phyloP scores from a whole-genome alignment of 2,113 vertebrate genomes.

The Pseudorectes ferrugineus region DNA sequence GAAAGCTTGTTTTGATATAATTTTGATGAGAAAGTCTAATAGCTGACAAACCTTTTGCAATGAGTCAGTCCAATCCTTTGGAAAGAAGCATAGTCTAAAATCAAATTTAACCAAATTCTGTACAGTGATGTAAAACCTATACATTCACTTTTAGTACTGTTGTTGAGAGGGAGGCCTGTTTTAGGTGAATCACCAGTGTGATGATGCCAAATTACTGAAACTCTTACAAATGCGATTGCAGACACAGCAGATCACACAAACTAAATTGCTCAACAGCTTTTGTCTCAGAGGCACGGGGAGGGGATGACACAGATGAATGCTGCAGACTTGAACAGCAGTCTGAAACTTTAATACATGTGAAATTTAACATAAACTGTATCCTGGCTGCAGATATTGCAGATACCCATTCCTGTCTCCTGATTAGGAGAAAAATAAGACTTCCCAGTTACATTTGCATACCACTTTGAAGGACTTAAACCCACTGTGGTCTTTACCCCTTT shows the following conservation, averaged over 20 bases:
- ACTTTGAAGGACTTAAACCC: background rate
- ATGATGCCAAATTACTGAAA: background rate
- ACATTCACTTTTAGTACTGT: background rate
- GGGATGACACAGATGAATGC: background rate
- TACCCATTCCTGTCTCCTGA: accelerated
- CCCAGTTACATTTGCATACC: background rate
- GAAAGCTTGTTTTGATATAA: background rate
- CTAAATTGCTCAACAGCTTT: background rate
- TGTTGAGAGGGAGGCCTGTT: background rate
- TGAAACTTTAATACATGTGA: background rate
- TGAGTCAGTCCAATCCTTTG: background rate
- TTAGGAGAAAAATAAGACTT: background rate
- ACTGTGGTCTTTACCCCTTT: background rate
- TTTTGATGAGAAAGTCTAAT: background rate
- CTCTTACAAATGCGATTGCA: background rate
- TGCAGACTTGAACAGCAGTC: background rate
- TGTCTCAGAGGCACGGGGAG: background rate
- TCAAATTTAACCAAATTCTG: background rate
- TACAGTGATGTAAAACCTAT: background rate
- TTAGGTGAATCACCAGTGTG: background rate
- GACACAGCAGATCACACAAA: background rate
- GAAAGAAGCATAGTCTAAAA: background rate
- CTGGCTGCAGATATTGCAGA: background rate
- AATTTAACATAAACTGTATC: background rate
- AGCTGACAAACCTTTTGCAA: background rate